Conservation (phyloP, 2,888 invertebrate species). For the Tenthredo distinguenda region DNA sequence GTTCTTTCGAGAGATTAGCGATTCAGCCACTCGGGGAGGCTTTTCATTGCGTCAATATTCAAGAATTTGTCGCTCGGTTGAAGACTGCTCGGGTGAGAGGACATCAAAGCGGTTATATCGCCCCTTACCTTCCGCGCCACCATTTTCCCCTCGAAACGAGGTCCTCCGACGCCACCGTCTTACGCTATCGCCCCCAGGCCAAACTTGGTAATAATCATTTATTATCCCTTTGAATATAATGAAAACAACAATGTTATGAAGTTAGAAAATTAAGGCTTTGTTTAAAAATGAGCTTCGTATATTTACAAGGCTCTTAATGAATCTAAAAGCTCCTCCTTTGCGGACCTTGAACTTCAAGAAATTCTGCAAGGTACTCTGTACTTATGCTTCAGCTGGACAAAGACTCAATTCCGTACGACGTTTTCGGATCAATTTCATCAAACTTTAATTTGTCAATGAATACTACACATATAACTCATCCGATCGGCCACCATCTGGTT, state of each 20-base stretch:
- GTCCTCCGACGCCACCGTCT: slow-evolving; percentile 32
- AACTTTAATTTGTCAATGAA: not conserved
- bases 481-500: slow-evolving; percentile 21
- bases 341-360: not conserved
- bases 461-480: not conserved
- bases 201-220: slow-evolving; percentile 74
- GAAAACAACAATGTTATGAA: slow-evolving; percentile 71
- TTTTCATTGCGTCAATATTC: slow-evolving; percentile 77
- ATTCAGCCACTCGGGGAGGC: slow-evolving; percentile 57
- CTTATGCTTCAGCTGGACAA: not conserved
- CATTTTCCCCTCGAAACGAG: slow-evolving; percentile 52
- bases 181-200: slow-evolving; percentile 39
- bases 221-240: slow-evolving; percentile 73
- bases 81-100: slow-evolving; percentile 70
- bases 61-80: slow-evolving; percentile 77
- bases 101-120: slow-evolving; percentile 73
- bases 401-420: not conserved
- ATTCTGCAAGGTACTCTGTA: not conserved
- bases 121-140: slow-evolving; percentile 41
- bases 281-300: slow-evolving; percentile 75
- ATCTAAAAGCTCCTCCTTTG: not conserved
- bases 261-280: slow-evolving; percentile 74
- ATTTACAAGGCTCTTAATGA: slow-evolving; percentile 54
- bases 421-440: not conserved
- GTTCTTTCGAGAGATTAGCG: slow-evolving; percentile 35